Percentiles rank a stretch among this genome's conserved stretches.
Evolutionary conservation across 2,888 invertebrate genomes (phyloP).

Genomic region (Scotopteryx bipunctaria): DNA sequence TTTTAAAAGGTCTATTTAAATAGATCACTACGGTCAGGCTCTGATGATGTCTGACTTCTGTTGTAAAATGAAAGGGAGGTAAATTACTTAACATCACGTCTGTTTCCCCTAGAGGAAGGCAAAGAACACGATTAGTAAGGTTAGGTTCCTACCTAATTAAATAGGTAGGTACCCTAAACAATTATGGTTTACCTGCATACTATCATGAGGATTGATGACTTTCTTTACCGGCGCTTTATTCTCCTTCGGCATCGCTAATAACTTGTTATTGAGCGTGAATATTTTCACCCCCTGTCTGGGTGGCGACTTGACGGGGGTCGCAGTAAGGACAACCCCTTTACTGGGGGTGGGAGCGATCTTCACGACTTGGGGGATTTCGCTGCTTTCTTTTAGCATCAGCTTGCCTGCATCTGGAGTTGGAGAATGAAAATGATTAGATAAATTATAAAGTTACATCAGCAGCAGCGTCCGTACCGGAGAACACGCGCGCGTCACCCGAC

Average conservation of each 20-base stretch:
- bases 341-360: slow-evolving; percentile 3
- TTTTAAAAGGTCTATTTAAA: too few species aligned
- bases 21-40: too few species aligned
- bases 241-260: slow-evolving; percentile 34
- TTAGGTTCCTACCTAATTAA: not conserved
- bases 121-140: not conserved
- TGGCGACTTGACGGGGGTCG: slow-evolving; percentile 51
- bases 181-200: slow-evolving; percentile 19
- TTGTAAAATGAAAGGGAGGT: too few species aligned
- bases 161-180: too few species aligned
- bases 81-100: too few species aligned
- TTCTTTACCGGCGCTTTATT: slow-evolving; percentile 43
- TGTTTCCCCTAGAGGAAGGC: too few species aligned
- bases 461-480: not conserved
- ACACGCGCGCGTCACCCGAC: too few species aligned
- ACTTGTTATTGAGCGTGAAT: slow-evolving; percentile 56
- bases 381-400: slow-evolving; percentile 85
- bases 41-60: too few species aligned
- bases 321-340: slow-evolving; percentile 48
- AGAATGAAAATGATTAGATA: too few species aligned
- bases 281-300: slow-evolving; percentile 57
- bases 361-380: slow-evolving; percentile 23
- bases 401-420: slow-evolving; percentile 90
- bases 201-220: slow-evolving; percentile 44
- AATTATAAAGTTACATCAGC: not conserved